Base-by-base conservation (phyloP, 2,888 invertebrate species). In the Hyalella azteca region DNA sequence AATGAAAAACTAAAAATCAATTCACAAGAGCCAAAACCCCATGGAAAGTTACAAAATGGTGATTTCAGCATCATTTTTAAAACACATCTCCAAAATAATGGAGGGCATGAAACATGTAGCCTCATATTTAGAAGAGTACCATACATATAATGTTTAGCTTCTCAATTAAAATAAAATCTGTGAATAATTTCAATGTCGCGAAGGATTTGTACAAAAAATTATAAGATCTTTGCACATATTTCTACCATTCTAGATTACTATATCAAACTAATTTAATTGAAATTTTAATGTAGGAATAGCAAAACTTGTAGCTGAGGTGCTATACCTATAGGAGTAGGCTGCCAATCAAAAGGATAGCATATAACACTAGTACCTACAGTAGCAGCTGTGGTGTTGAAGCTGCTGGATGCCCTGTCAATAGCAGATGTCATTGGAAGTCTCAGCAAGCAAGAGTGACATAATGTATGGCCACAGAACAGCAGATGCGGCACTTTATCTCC, bases 261-360 rank as follows among this genome's bases (percentile, higher is more conserved):
- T 45, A 45, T 7, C 45, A 45, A 11, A 45, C 45, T 45, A 11
- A 45, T n/a, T 45, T 7, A 45, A 45, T 15, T 15, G n/a, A 9
- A 26, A 1, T 54, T 22, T 54, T 54, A 4, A 22, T 22, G n/a
- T 5, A 4, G 26, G 29, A 22, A 54, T 22, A 54, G 26, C 22
- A 26, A 5, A n/a, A n/a, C 2, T 13, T 22, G 22, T 54, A 49
- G 4, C 15, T 9, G 5, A 4, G 22, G 11, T 29, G 4, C 11
- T 60, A 13, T 39, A 87, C 88, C 88, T 48, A 90, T 87, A 40
- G 89, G 88, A 2, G 90, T 91, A 0, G 90, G 89, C 84, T 90
- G 90, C 76, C 91, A 86, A 85, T 91, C 91, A 85, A 91, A 91
- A 0, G 91, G 91, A 86, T 91, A 91, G 1, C 89, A 87, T 26